Conservation (phyloP, 2,113 vertebrate species). For the Lota lota region DNA sequence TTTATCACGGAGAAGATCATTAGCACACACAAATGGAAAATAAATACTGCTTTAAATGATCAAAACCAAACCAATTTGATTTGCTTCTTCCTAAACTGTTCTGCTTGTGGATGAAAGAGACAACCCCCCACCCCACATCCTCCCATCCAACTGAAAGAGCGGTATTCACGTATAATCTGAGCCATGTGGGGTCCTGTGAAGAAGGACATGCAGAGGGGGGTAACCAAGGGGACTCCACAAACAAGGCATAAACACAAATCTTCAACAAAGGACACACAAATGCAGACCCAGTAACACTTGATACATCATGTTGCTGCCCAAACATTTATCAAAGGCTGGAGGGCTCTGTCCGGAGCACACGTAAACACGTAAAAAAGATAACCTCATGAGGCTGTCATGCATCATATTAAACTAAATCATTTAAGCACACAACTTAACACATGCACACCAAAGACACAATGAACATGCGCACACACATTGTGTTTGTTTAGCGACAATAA, state of each 20-base stretch:
- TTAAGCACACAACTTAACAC: not conserved
- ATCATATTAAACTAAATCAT: conserved; percentile 26
- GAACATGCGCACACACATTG: not conserved
- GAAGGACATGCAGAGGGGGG: conserved; percentile 57
- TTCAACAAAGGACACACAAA: conserved; percentile 29
- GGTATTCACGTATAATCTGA: conserved; percentile 68
- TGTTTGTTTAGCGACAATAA: too few species aligned
- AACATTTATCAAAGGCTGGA: conserved; percentile 45
- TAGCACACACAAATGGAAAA: conserved; percentile 17
- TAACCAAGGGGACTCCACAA: conserved; percentile 66
- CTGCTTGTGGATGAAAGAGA: conserved; percentile 45
- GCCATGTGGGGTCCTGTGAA: conserved; percentile 73
- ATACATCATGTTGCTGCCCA: conserved; percentile 59
- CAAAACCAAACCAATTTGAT: conserved; percentile 52
- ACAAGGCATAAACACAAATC: conserved; percentile 67
- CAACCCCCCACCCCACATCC: conserved; percentile 39
- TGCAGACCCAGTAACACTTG: conserved; percentile 54
- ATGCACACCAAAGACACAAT: conserved; percentile 16
- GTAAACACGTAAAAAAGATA: conserved; percentile 43
- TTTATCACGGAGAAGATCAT: conserved; percentile 10
- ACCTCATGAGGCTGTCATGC: conserved; percentile 33
- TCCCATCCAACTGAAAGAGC: conserved; percentile 52
- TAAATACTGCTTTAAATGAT: conserved; percentile 45
- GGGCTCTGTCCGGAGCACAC: conserved; percentile 40
- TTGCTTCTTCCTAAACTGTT: conserved; percentile 49